Conservation (phyloP, 2,113 vertebrate species). For the Megalops atlanticus region DNA sequence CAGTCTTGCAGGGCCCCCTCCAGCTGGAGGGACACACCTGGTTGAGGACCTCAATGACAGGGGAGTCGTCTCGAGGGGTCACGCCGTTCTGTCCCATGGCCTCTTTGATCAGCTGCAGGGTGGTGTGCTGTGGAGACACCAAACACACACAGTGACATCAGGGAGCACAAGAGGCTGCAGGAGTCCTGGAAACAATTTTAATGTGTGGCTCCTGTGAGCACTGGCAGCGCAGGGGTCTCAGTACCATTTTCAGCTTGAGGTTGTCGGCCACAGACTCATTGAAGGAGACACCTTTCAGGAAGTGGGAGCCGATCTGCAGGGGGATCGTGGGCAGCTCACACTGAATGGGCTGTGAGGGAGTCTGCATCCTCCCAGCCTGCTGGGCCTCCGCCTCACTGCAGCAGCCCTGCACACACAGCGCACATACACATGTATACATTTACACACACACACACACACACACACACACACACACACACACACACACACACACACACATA, state of each 20-base stretch:
- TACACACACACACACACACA: constrained; percentile 16
- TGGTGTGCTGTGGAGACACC: constrained; percentile 78
- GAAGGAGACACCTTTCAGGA: constrained; percentile 95
- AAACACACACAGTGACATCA: background rate
- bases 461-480: constrained; percentile 24
- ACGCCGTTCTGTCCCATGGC: constrained; percentile 88
- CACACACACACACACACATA: background rate
- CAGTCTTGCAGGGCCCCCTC: constrained; percentile 97
- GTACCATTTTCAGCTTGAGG: constrained; percentile 97
- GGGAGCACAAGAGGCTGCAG: no score
- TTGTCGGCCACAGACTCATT: constrained; percentile 95
- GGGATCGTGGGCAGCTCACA: constrained; percentile 96
- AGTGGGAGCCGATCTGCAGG: constrained; percentile 92
- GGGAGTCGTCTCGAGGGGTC: constrained; percentile 82
- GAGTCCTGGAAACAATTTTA: background rate
- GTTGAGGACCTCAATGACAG: constrained; percentile 93
- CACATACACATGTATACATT: background rate
- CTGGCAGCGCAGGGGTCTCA: background rate
- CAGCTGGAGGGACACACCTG: constrained; percentile 97
- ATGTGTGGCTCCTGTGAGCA: background rate
- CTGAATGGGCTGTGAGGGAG: constrained; percentile 91
- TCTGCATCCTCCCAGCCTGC: constrained; percentile 93
- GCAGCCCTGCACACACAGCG: constrained; percentile 78
- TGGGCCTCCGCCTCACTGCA: constrained; percentile 96
- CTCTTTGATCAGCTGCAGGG: constrained; percentile 95